phyloP scores from a whole-genome alignment of 1,140 invertebrate genomes.

The Octopus bimaculoides region DNA sequence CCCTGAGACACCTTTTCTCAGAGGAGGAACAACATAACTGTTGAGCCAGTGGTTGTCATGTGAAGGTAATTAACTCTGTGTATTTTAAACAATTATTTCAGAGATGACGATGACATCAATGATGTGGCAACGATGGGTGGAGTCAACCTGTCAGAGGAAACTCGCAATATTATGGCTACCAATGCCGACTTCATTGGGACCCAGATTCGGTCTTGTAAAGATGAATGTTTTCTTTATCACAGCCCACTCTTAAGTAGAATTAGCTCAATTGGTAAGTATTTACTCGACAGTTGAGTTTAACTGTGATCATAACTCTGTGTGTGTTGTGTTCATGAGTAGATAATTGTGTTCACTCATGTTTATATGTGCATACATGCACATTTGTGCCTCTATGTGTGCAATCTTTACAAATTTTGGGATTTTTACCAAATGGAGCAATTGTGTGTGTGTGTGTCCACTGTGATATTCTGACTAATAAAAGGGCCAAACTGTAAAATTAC shows the following conservation, averaged over 20 bases:
- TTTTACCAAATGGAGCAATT: too few species aligned
- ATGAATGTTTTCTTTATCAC: constrained; percentile 85
- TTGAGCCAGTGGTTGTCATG: too few species aligned
- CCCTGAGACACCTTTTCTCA: too few species aligned
- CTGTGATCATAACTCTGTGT: not conserved
- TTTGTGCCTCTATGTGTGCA: too few species aligned
- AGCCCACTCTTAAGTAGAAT: constrained; percentile 75
- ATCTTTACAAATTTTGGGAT: too few species aligned
- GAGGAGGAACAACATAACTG: too few species aligned
- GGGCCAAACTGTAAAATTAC: too few species aligned
- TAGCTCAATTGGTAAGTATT: constrained; percentile 68
- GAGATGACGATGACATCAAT: constrained; percentile 88
- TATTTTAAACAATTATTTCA: constrained; percentile 22
- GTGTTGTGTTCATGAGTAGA: not conserved
- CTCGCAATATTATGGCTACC: constrained; percentile 89
- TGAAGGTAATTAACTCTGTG: too few species aligned
- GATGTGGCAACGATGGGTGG: constrained; percentile 99
- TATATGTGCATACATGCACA: too few species aligned
- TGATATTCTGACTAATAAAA: too few species aligned
- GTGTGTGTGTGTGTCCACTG: too few species aligned
- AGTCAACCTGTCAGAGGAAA: constrained; percentile 96
- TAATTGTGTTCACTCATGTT: not conserved
- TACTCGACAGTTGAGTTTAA: not conserved
- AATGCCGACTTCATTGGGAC: constrained; percentile 90
- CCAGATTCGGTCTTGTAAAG: constrained; percentile 93